Conservation (phyloP, 2,888 invertebrate genomes). For the Herminia tarsipennalis region DNA sequence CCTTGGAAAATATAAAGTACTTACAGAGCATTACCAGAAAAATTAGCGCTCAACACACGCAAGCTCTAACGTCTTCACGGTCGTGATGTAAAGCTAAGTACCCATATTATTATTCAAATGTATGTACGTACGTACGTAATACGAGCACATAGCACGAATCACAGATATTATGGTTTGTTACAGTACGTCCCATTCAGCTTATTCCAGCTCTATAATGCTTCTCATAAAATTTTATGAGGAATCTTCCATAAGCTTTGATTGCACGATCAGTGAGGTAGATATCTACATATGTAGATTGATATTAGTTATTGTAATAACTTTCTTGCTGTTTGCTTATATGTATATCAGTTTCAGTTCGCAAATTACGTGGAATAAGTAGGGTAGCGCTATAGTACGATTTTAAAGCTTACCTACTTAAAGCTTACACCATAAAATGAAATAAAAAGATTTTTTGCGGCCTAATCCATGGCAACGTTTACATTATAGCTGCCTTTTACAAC, state of each 20-base stretch:
- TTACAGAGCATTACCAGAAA: conserved; percentile 24
- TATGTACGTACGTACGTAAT: conserved; percentile 42
- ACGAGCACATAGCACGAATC: conserved; percentile 49
- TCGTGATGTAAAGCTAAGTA: conserved; percentile 30
- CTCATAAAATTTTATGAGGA: conserved; percentile 73
- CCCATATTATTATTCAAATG: conserved; percentile 51
- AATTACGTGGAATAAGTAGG: not conserved
- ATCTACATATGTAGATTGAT: conserved; percentile 33
- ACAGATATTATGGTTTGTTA: conserved; percentile 60
- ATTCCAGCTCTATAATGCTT: conserved; percentile 63
- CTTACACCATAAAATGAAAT: no score
- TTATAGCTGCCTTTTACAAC: not conserved
- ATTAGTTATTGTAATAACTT: conserved; percentile 31
- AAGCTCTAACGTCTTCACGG: conserved; percentile 34
- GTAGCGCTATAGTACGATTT: no score
- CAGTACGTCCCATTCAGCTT: conserved; percentile 56
- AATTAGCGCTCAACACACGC: no score
- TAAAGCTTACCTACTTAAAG: no score
- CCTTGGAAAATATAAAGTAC: conserved; percentile 21
- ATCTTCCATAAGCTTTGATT: conserved; percentile 71
- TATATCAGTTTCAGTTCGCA: conserved; percentile 2
- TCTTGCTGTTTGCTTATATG: conserved; percentile 14
- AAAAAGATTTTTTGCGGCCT: not conserved
- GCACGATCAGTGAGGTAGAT: conserved; percentile 54
- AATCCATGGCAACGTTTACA: not conserved